phyloP scores from a whole-genome alignment of 2,797 vertebrate genomes.

The Melanotaenia boesemani region DNA sequence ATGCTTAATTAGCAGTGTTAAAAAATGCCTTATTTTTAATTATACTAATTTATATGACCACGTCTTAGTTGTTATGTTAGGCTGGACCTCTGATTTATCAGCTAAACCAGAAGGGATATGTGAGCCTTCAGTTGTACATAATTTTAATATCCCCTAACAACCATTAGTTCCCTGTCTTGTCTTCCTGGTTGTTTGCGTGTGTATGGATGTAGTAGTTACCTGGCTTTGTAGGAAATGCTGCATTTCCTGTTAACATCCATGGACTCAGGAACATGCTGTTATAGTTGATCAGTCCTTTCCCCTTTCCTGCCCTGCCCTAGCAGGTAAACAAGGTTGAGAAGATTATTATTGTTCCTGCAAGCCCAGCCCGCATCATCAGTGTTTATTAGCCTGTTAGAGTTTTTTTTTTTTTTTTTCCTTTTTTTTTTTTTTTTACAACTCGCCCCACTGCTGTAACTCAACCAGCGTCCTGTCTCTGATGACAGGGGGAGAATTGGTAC shows the following conservation, averaged over 20 bases:
- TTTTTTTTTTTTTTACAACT: conserved; percentile 27
- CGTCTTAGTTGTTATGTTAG: background rate
- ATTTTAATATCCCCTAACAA: conserved; percentile 12
- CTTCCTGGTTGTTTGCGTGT: conserved; percentile 34
- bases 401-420: conserved; percentile 16
- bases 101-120: background rate
- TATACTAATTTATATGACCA: background rate
- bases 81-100: conserved; percentile 1
- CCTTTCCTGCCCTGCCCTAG: conserved; percentile 59
- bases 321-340: conserved; percentile 81
- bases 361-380: conserved; percentile 74
- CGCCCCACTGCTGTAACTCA: conserved; percentile 76
- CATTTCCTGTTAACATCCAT: conserved; percentile 56
- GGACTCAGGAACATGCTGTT: conserved; percentile 51
- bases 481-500: conserved; percentile 82
- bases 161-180: conserved; percentile 13
- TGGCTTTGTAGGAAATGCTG: conserved; percentile 54
- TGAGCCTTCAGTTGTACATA: conserved; percentile 10
- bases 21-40: conserved; percentile 3
- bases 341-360: conserved; percentile 80
- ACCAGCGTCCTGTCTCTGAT: conserved; percentile 79
- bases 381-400: conserved; percentile 82
- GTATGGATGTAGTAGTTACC: conserved; percentile 13
- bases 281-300: conserved; percentile 65
- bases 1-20: background rate